Conservation (phyloP, 2,113 vertebrate species). For the Muscicapa adusta region DNA sequence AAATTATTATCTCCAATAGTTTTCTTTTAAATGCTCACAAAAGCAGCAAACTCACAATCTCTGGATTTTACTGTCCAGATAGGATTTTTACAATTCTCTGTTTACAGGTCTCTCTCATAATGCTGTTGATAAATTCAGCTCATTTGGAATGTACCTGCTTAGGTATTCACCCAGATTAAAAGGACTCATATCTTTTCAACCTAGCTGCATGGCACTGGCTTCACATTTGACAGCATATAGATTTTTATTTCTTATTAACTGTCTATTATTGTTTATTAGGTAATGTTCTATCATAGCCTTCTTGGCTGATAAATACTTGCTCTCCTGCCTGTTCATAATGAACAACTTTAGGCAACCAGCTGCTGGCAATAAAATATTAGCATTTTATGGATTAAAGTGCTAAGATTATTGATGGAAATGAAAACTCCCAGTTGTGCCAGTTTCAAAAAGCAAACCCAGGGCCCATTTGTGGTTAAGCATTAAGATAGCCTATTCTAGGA, state of each 20-base stretch:
- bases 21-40: neutral
- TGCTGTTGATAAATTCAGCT: neutral
- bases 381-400: neutral
- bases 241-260: constrained; percentile 50
- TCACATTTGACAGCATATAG: neutral
- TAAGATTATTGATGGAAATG: neutral
- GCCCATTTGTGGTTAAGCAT: neutral
- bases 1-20: neutral
- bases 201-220: neutral
- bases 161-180: neutral
- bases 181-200: neutral
- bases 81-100: neutral
- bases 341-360: neutral
- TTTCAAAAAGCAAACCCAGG: neutral
- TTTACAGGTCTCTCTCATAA: neutral
- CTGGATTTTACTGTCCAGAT: neutral
- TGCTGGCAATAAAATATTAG: neutral
- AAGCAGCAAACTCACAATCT: neutral
- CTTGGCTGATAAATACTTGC: neutral
- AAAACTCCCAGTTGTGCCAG: neutral
- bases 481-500: neutral
- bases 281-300: neutral
- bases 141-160: neutral
- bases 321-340: neutral
- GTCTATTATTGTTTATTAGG: constrained; percentile 41